Percentiles rank a stretch among this genome's conserved stretches.
These are phyloP conservation scores for Agriotes lineatus DNA, from an alignment of 2,888 invertebrate species.

Conservation along the genomic window DNA sequence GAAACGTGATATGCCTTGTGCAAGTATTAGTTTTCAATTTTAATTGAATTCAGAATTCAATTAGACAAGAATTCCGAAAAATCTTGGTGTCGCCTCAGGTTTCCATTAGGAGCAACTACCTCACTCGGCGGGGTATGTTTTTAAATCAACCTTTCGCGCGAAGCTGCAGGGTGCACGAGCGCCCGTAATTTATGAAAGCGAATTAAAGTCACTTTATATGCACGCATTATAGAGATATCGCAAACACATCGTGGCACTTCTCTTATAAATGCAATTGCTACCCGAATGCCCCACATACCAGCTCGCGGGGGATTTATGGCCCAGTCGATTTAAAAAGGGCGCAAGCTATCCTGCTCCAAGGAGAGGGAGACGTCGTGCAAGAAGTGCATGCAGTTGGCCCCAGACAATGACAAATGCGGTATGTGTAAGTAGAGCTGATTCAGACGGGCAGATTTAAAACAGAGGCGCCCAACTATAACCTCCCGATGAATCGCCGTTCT, in stretches of 20 bases:
- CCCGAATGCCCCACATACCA: constrained; percentile 27
- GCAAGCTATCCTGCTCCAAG: constrained; percentile 21
- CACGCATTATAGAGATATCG: constrained; percentile 31
- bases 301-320: constrained; percentile 22
- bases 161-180: no score
- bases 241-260: constrained; percentile 36
- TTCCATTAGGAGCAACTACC: no score
- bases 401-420: constrained; percentile 11
- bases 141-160: no score
- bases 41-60: no score
- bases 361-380: constrained; percentile 8
- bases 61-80: no score
- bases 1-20: no score
- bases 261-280: constrained; percentile 36
- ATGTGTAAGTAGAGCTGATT: constrained; percentile 13
- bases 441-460: constrained; percentile 2
- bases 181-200: constrained; percentile 19
- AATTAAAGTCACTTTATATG: constrained; percentile 32
- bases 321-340: constrained; percentile 30
- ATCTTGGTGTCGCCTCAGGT: no score
- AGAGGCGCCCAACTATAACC: constrained; percentile 7
- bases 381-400: background rate
- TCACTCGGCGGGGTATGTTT: no score
- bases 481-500: background rate
- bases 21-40: no score